Evolutionary conservation across 2,888 invertebrate species (phyloP).

Genomic region (Eretmocerus hayati): DNA sequence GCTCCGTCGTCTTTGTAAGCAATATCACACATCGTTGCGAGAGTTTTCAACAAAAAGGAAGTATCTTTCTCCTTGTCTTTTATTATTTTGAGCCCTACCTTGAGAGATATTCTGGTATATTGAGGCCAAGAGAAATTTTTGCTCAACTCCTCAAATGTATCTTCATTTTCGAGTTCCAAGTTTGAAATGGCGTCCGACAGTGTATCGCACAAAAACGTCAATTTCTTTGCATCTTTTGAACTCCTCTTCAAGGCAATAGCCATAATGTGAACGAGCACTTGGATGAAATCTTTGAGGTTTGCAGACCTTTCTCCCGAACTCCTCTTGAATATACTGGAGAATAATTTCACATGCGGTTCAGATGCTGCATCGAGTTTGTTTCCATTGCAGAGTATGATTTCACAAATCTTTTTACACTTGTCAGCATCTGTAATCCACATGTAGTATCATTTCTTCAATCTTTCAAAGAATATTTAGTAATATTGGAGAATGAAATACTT

Average conservation of each 20-base stretch:
- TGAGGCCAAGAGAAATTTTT: slow-evolving; percentile 39
- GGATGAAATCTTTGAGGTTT: slow-evolving; percentile 30
- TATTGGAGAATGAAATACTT: not conserved
- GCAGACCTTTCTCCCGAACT: slow-evolving; percentile 21
- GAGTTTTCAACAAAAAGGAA: slow-evolving; percentile 51
- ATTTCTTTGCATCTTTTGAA: slow-evolving; percentile 32
- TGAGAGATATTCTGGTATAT: slow-evolving; percentile 53
- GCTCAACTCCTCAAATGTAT: slow-evolving; percentile 31
- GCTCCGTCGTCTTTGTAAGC: slow-evolving; percentile 52
- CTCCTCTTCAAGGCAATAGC: slow-evolving; percentile 38
- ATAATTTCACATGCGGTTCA: slow-evolving; percentile 30
- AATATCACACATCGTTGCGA: slow-evolving; percentile 53
- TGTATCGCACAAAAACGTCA: slow-evolving; percentile 30
- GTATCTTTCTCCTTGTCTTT: slow-evolving; percentile 37
- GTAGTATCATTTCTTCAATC: slow-evolving; percentile 1
- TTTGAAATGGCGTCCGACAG: slow-evolving; percentile 25
- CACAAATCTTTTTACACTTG: slow-evolving; percentile 30
- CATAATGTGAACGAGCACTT: slow-evolving; percentile 35
- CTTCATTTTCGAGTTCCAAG: slow-evolving; percentile 24
- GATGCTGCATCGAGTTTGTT: slow-evolving; percentile 37
- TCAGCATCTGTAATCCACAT: slow-evolving; percentile 26
- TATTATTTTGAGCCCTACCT: slow-evolving; percentile 54
- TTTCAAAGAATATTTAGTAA: not conserved
- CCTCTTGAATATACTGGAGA: slow-evolving; percentile 33
- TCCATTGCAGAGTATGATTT: slow-evolving; percentile 34